Conservation (phyloP, 2,888 invertebrate species). For the Craniophora ligustri region DNA sequence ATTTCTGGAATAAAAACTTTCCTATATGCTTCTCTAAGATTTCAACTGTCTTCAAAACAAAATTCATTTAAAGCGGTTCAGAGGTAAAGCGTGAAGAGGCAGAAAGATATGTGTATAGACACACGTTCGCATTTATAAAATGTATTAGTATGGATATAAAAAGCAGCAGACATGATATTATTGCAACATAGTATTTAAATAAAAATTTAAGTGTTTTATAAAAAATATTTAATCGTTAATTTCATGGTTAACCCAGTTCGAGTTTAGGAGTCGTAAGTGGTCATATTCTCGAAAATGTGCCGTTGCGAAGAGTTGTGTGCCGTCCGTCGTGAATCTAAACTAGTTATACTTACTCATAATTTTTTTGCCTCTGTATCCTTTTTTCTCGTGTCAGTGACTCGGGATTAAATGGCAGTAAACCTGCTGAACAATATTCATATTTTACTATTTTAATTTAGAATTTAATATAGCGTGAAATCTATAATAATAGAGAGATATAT, state of each 20-base stretch:
- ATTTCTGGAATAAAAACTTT: no score
- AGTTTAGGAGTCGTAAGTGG: neutral
- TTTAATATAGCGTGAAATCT: no score
- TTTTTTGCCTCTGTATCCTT: constrained; percentile 6
- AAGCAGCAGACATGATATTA: no score
- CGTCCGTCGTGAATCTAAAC: constrained; percentile 6
- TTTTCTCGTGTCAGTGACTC: constrained; percentile 25
- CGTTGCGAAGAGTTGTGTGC: neutral
- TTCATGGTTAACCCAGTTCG: neutral
- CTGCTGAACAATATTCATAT: neutral
- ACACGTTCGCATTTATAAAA: no score
- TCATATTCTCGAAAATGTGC: neutral
- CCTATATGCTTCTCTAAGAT: no score
- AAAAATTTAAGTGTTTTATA: neutral
- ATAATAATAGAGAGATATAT: no score
- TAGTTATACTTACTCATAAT: constrained; percentile 15
- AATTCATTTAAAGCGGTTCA: no score
- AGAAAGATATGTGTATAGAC: no score
- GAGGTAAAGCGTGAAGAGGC: no score
- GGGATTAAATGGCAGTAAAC: constrained; percentile 12
- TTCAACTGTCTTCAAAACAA: no score
- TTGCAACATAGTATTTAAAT: no score
- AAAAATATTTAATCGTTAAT: neutral
- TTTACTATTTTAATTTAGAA: neutral
- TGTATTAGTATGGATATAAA: no score